A percentile compares a stretch with the other conserved stretches of the same genome.
Evolutionary conservation across 2,113 vertebrate species (phyloP).

Genomic region (Psephotus haematonotus): DNA sequence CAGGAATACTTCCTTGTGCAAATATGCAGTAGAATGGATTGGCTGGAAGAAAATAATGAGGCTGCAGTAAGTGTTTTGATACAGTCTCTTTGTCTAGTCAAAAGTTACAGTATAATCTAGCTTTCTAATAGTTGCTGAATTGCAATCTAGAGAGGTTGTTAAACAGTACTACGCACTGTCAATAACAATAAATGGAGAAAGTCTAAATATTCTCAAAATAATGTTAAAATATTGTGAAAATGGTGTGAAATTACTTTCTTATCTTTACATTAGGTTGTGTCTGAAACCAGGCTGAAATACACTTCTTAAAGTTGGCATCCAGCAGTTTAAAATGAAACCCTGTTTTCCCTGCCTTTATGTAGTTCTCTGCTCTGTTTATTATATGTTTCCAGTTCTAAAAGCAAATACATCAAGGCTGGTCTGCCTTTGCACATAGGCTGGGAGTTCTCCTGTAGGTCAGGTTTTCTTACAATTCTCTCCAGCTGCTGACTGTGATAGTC

Average conservation of each 20-base stretch:
- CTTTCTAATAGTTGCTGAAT: neutral
- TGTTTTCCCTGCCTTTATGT: neutral
- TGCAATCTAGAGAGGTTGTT: rapidly evolving
- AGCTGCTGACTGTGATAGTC: neutral
- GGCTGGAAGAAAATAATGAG: neutral
- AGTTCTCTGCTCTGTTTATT: neutral
- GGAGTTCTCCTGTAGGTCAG: neutral
- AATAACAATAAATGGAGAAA: neutral
- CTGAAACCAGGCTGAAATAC: neutral
- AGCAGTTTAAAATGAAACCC: neutral
- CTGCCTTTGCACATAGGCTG: neutral
- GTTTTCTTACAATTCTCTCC: neutral
- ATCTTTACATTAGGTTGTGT: neutral
- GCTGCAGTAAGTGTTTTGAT: neutral
- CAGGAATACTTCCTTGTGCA: neutral
- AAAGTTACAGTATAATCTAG: neutral
- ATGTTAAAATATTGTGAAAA: neutral
- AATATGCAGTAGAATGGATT: rapidly evolving
- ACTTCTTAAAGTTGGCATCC: neutral
- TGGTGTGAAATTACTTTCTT: neutral
- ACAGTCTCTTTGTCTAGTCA: neutral
- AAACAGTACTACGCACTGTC: neutral
- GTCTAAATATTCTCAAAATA: neutral
- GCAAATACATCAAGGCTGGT: neutral
- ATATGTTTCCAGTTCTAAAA: neutral